Base-by-base conservation (phyloP, 2,113 vertebrate genomes). In the Phylloscopus trochilus region DNA sequence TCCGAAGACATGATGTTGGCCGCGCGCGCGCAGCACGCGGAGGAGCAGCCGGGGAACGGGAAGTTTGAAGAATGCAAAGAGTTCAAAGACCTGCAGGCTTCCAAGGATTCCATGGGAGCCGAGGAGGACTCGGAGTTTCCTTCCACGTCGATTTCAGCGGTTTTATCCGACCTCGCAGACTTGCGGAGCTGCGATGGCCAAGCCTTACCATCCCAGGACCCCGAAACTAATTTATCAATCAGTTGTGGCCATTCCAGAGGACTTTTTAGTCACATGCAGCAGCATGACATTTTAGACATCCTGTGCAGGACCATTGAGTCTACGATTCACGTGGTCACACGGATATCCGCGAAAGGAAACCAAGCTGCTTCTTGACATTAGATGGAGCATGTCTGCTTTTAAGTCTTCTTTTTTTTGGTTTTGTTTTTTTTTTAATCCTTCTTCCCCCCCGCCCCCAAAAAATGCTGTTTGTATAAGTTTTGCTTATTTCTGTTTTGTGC, bases 251-350 rank as follows among this genome's bases (percentile, higher is more conserved):
- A 99, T 98, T 96, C 98, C 98, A 98, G 98, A 97, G 98, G 97
- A 97, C 98, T 98, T 43, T 97, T 98, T 53, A 98, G 97, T 97
- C 97, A 98, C 30, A 96, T 97, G 97, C 98, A 98, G 96, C 98
- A 98, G 70, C 98, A 98, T 35, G 99, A 99, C 98, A 98, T 99
- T 98, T 98, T 99, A 98, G 99, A 99, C 97, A 99, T 98, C 98
- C 98, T 99, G 94, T 98, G 99, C 96, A 98, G 99, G 98, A 99
- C 99, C 96, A 98, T 99, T 97, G 99, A 99, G 97, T 99, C 99
- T 75, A 98, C 99, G 35, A 99, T 99, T 96, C 98, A 98, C 33
- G 98, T 99, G 97, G 98, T 99, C 96, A 98, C 98, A 94, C 99
- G 99, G 98, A 98, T 99, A 97, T 98, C 98, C 23, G 97, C 96